phyloP scores from a whole-genome alignment of 2,113 vertebrate species.

The Neotoma lepida region DNA sequence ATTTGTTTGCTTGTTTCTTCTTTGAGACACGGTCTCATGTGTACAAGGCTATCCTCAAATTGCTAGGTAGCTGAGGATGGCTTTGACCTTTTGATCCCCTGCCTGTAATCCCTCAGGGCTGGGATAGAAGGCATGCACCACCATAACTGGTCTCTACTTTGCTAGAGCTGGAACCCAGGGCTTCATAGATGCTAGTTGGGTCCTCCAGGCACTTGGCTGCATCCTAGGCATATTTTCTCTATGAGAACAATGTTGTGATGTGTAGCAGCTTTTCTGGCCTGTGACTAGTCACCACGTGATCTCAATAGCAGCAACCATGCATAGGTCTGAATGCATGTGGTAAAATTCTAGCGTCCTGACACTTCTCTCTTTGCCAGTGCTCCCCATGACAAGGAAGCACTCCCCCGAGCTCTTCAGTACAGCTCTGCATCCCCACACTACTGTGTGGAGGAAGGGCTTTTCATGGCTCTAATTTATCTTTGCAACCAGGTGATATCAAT shows the following conservation, averaged over 20 bases:
- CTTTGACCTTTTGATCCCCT: not conserved
- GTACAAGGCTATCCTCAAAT: not conserved
- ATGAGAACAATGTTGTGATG: not conserved
- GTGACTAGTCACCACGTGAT: not conserved
- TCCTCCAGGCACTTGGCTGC: too few relatives aligned
- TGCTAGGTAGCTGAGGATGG: not conserved
- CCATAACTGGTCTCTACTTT: not conserved
- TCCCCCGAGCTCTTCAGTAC: not conserved
- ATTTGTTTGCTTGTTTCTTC: not conserved
- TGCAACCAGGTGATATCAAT: not conserved
- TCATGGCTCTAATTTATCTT: not conserved
- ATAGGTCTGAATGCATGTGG: not conserved
- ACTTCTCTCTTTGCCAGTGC: not conserved
- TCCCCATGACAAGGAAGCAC: not conserved
- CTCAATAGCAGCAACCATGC: not conserved
- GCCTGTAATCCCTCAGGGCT: not conserved
- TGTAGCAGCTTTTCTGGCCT: not conserved
- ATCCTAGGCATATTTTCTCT: not conserved
- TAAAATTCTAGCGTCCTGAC: not conserved
- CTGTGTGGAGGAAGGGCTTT: not conserved
- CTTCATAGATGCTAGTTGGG: not conserved
- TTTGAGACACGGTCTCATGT: not conserved
- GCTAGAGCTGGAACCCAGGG: not conserved
- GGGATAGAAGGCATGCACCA: not conserved
- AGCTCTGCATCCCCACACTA: not conserved